phyloP scores from a whole-genome alignment of 2,888 invertebrate species.

The Scaptomyza polygonia region DNA sequence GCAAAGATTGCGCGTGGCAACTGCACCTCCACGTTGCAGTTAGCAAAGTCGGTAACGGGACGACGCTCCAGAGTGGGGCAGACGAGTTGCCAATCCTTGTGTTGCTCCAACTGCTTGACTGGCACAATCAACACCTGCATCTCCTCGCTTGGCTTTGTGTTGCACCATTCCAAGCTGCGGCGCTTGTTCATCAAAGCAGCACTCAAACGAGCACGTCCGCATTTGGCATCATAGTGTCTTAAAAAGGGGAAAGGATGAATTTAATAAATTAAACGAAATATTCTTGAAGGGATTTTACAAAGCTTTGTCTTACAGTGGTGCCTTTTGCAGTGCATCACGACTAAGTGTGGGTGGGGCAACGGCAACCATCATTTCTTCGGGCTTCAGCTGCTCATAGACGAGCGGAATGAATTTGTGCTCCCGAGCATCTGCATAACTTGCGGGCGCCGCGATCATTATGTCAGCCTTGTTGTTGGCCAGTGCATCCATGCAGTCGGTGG shows the following conservation, averaged over 20 bases:
- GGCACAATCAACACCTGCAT: conserved; percentile 78
- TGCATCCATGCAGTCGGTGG: conserved; percentile 85
- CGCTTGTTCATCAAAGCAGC: conserved; percentile 81
- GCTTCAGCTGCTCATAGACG: conserved; percentile 78
- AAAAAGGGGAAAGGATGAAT: not conserved
- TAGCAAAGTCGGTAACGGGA: conserved; percentile 78
- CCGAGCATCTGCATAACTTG: conserved; percentile 72
- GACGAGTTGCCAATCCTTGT: conserved; percentile 81
- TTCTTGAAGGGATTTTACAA: too few species aligned
- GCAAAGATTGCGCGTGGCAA: conserved; percentile 81
- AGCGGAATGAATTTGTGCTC: conserved; percentile 76
- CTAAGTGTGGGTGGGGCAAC: conserved; percentile 78
- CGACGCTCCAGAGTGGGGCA: conserved; percentile 81
- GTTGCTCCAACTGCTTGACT: conserved; percentile 74
- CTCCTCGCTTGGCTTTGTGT: conserved; percentile 63
- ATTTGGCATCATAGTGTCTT: conserved; percentile 78
- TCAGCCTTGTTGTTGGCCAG: conserved; percentile 79
- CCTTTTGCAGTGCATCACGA: conserved; percentile 72
- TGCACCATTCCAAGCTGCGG: conserved; percentile 78
- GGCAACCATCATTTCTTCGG: conserved; percentile 79
- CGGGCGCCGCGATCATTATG: conserved; percentile 65
- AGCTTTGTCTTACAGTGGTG: conserved; percentile 76
- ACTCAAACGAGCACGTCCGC: conserved; percentile 78
- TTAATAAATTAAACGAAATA: not conserved
- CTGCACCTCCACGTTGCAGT: conserved; percentile 82